Base-by-base conservation (phyloP, 2,113 vertebrate genomes). In the Syngnathus floridae region DNA sequence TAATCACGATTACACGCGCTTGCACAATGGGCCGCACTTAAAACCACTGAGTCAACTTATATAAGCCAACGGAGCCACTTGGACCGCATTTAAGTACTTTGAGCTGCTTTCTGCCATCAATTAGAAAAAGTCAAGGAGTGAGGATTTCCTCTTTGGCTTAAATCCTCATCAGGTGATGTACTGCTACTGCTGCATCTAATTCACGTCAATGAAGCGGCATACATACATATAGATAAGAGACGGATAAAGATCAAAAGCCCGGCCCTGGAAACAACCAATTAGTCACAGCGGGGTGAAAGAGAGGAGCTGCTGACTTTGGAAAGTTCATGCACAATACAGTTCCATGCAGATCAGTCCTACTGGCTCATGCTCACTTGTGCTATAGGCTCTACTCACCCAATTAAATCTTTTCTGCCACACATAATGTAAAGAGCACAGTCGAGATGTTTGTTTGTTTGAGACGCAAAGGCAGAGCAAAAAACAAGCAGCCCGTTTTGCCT, bases 391-490 rank as follows among this genome's bases (percentile, higher is more conserved):
- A 91, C 91, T 92, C 86, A 91, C 91, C 91, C 82, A 87, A 87
- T 82, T 84, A 88, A 88, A 81, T 85, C 81, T 86, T 89, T 89
- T 87, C 84, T 89, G 87, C 84, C 86, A 90, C 82, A 88, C 86
- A 89, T 89, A 87, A 87, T 83, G 83, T 88, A 87, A 85, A 82
- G 79, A 87, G 81, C 80, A 80, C 83, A 66, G 81, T 79, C 67
- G 73, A 80, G 87, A 87, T 87, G 86, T 84, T 88, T 88, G 78
- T 83, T 79, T 86, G 76, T 79, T 76, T 80, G 82, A 85, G 76
- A 87, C 77, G 67, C 76, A 83, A 85, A 83, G 78, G 86, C 82
- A 84, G 77, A 85, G 83, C 81, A 85, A 87, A 83, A 31, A 71
- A 38, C 48, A 70, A 84, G 79, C 60, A 75, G 76, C 85, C 78